Conservation (phyloP, 1,140 invertebrate genomes). For the Drosophila pseudoananassae region DNA sequence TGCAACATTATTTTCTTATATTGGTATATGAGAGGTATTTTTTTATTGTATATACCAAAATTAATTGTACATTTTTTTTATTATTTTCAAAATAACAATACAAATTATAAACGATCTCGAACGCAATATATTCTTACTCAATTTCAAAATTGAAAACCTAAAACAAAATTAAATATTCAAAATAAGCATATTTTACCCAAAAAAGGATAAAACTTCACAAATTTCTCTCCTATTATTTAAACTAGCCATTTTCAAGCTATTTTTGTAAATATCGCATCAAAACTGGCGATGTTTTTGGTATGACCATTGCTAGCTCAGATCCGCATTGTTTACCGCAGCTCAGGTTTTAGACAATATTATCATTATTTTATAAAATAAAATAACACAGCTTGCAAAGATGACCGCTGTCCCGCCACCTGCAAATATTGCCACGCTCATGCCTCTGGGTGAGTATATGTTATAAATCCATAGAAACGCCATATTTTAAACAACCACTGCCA, state of each 20-base stretch:
- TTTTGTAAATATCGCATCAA: background rate
- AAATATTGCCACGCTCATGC: constrained; percentile 90
- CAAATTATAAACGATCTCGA: too few relatives aligned
- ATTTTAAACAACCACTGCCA: background rate
- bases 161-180: too few relatives aligned
- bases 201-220: too few relatives aligned
- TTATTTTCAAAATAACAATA: too few relatives aligned
- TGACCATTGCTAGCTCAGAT: background rate
- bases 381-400: constrained; percentile 42
- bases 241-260: background rate
- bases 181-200: too few relatives aligned
- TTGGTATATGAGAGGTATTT: too few relatives aligned
- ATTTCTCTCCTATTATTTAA: too few relatives aligned
- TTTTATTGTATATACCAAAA: too few relatives aligned
- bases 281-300: background rate
- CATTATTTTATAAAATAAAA: constrained; percentile 14
- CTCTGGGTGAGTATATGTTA: constrained; percentile 85
- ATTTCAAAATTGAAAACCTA: too few relatives aligned
- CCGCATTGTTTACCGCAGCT: constrained; percentile 38
- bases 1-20: too few relatives aligned
- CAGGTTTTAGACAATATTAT: constrained; percentile 9
- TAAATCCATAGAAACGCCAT: background rate
- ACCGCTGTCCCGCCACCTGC: constrained; percentile 83
- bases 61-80: too few relatives aligned
- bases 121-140: too few relatives aligned